These are phyloP conservation scores for Otocyon megalotis DNA, from an alignment of 2,113 vertebrate genomes.

Conservation along the genomic window DNA sequence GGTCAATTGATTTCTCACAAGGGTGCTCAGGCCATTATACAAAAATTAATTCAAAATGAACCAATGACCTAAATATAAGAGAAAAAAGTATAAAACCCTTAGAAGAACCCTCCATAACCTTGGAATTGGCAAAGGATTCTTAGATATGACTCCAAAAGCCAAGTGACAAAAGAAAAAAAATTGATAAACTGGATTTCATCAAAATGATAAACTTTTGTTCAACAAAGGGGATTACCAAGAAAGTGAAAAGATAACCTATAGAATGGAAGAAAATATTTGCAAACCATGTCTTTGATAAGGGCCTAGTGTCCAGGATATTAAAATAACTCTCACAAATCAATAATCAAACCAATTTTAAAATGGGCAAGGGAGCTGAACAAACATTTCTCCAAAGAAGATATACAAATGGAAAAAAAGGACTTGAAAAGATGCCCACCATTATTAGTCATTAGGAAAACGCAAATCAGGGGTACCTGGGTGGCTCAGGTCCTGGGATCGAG, in stretches of 20 bases:
- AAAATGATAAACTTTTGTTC: background rate
- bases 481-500: too few relatives aligned
- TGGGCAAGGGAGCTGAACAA: background rate
- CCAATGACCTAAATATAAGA: background rate
- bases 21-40: background rate
- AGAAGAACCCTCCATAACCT: conserved; percentile 8
- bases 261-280: background rate
- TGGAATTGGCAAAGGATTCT: background rate
- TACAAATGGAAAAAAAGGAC: background rate
- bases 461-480: background rate
- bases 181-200: background rate
- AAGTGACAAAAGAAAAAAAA: background rate
- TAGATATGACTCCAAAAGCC: background rate
- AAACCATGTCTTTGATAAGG: background rate
- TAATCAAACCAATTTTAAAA: background rate
- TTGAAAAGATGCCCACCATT: background rate
- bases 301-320: background rate
- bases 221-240: background rate
- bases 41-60: conserved; percentile 26
- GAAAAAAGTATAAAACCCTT: background rate
- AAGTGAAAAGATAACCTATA: background rate
- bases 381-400: background rate
- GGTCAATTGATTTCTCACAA: background rate
- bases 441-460: background rate
- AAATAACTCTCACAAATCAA: background rate